phyloP scores from a whole-genome alignment of 2,888 invertebrate species.

The Thysanoteuthis rhombus region DNA sequence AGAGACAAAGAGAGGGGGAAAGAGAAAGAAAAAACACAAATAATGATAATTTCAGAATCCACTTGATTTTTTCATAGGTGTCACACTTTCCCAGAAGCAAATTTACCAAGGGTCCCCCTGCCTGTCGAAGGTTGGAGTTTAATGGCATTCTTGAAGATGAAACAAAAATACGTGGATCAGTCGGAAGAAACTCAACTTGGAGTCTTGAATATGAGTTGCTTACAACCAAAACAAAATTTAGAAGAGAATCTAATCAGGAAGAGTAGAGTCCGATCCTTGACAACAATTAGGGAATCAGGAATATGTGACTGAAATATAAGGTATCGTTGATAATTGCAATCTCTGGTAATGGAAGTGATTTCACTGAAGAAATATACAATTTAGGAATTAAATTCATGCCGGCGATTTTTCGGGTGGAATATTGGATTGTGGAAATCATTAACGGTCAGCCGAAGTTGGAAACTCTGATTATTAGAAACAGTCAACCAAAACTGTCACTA shows the following conservation, averaged over 20 bases:
- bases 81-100: too few relatives aligned
- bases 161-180: background rate
- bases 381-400: background rate
- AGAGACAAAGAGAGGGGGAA: too few relatives aligned
- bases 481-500: too few relatives aligned
- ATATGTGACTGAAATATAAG: background rate
- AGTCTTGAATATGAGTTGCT: background rate
- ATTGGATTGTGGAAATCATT: background rate
- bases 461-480: background rate
- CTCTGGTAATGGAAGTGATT: background rate
- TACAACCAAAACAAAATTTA: background rate
- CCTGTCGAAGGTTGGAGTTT: too few relatives aligned
- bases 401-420: constrained; percentile 1
- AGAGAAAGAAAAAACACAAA: too few relatives aligned
- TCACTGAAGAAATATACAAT: background rate
- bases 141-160: too few relatives aligned
- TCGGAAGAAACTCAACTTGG: background rate
- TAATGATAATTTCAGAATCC: too few relatives aligned
- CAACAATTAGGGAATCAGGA: background rate
- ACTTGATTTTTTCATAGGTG: too few relatives aligned
- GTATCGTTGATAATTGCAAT: background rate
- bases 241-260: background rate
- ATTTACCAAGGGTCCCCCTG: too few relatives aligned
- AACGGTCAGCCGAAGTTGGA: background rate
- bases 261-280: background rate